Evolutionary conservation across 2,888 invertebrate genomes (phyloP).

Genomic region (Drosophila mayaguana): DNA sequence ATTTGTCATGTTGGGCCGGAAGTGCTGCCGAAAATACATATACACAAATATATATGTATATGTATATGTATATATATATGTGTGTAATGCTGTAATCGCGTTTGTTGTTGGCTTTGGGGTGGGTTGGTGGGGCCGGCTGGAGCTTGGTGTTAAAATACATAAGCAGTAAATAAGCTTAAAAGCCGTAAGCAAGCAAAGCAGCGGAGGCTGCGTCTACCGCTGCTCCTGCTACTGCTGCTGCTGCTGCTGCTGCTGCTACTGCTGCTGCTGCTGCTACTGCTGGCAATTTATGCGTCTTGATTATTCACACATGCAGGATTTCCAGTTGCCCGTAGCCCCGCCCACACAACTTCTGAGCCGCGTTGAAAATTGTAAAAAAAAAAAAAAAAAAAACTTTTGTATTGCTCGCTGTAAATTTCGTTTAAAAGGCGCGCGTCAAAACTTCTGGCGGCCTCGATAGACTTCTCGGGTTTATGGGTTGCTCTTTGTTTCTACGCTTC

Average conservation of each 20-base stretch:
- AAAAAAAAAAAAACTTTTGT: conserved; percentile 46
- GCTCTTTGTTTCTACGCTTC: conserved; percentile 59
- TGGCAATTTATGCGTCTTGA: conserved; percentile 75
- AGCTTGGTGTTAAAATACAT: conserved; percentile 72
- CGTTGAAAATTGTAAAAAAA: conserved; percentile 38
- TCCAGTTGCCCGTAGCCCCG: conserved; percentile 18
- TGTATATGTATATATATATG: conserved; percentile 19
- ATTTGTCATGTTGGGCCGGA: conserved; percentile 74
- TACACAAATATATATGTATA: conserved; percentile 19
- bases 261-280: conserved; percentile 12
- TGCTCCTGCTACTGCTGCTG: conserved; percentile 6
- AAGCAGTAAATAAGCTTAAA: conserved; percentile 80
- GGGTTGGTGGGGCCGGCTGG: no score
- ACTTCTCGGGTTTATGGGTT: conserved; percentile 57
- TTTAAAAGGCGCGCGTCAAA: conserved; percentile 69
- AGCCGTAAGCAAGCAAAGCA: conserved; percentile 57
- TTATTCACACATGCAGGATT: conserved; percentile 71
- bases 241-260: conserved; percentile 5
- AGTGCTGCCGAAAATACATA: conserved; percentile 59
- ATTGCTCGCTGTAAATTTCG: conserved; percentile 72
- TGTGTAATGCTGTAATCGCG: conserved; percentile 59
- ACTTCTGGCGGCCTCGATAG: conserved; percentile 67
- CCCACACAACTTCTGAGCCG: conserved; percentile 18
- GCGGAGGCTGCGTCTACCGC: background rate
- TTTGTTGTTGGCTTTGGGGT: conserved; percentile 47